phyloP scores from a whole-genome alignment of 2,113 vertebrate genomes.

The Oophaga pumilio region DNA sequence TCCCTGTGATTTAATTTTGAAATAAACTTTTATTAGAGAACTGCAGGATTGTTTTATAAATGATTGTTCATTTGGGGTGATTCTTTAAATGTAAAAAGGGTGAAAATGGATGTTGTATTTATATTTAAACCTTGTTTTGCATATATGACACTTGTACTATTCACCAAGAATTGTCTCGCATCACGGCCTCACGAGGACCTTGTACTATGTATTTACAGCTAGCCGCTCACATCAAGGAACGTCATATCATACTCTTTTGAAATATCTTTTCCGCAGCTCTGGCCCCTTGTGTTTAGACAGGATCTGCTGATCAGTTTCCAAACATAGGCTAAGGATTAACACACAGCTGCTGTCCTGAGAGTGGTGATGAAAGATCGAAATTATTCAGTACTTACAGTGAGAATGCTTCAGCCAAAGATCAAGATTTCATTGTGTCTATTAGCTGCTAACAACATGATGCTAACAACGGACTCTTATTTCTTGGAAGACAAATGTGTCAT shows the following conservation, averaged over 20 bases:
- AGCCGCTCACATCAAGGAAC: background rate
- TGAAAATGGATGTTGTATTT: background rate
- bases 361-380: slow-evolving; percentile 39
- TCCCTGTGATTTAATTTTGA: no score
- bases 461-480: background rate
- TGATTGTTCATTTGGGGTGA: no score
- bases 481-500: slow-evolving; percentile 3
- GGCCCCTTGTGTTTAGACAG: slow-evolving; percentile 49
- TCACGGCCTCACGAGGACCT: background rate
- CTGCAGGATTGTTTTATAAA: no score
- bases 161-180: background rate
- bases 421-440: slow-evolving; percentile 5
- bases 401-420: slow-evolving; percentile 1
- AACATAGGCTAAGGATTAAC: slow-evolving; percentile 53
- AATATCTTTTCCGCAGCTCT: slow-evolving; percentile 7
- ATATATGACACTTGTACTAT: background rate
- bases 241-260: background rate
- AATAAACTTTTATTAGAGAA: no score
- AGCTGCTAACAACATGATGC: background rate
- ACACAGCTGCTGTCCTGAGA: slow-evolving; percentile 38
- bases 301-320: slow-evolving; percentile 49
- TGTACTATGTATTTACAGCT: background rate
- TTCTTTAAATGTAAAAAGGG: no score
- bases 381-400: slow-evolving; percentile 20
- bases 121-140: background rate